Evolutionary conservation across 2,888 invertebrate species (phyloP).

Genomic region (Ernsta delagoae): DNA sequence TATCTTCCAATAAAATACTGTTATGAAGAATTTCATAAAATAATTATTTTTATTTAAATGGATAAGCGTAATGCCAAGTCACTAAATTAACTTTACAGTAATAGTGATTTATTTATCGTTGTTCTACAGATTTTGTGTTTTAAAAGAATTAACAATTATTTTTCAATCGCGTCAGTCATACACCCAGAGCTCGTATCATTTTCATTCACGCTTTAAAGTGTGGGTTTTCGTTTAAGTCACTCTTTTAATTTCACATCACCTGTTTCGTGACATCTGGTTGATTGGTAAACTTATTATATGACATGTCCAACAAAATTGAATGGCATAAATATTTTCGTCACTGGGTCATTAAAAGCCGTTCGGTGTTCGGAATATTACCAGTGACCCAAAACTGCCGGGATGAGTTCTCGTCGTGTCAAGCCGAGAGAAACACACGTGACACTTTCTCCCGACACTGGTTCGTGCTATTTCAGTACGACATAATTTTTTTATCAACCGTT

Average conservation of each 20-base stretch:
- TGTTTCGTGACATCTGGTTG: constrained; percentile 43
- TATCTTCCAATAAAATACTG: too few relatives aligned
- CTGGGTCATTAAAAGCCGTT: constrained; percentile 43
- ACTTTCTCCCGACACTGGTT: constrained; percentile 63
- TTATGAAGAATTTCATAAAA: too few relatives aligned
- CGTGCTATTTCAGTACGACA: constrained; percentile 71
- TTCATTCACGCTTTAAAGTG: background rate
- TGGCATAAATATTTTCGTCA: constrained; percentile 43
- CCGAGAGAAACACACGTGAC: constrained; percentile 63
- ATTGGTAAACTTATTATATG: constrained; percentile 46
- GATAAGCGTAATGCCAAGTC: too few relatives aligned
- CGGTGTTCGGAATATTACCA: constrained; percentile 65
- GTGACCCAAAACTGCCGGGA: constrained; percentile 78
- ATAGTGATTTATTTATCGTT: too few relatives aligned
- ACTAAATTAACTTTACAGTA: too few relatives aligned
- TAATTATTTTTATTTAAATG: too few relatives aligned
- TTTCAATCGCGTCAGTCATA: too few relatives aligned
- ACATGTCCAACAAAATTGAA: constrained; percentile 43
- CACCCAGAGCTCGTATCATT: background rate
- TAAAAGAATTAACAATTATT: too few relatives aligned
- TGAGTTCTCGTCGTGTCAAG: constrained; percentile 64
- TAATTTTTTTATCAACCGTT: constrained; percentile 55
- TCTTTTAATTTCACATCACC: background rate
- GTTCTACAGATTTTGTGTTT: too few relatives aligned
- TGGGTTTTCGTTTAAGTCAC: background rate